A percentile compares a stretch with the other conserved stretches of the same genome.
Evolutionary conservation across 2,888 invertebrate genomes (phyloP).

Genomic region (Spodoptera picta): DNA sequence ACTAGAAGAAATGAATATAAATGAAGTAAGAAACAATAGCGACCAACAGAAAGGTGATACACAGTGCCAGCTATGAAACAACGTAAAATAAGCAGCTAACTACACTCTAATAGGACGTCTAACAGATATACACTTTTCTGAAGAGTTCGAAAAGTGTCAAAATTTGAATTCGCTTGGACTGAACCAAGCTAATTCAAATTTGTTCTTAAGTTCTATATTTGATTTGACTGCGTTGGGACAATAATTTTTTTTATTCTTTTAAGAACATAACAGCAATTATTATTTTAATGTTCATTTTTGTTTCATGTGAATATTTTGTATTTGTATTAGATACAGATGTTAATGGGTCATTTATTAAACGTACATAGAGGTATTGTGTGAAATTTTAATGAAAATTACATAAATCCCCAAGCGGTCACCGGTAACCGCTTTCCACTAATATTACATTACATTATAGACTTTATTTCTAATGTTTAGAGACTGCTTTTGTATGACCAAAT

Average conservation of each 20-base stretch:
- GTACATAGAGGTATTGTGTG: too few relatives aligned
- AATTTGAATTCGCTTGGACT: constrained; percentile 60
- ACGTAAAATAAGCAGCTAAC: constrained; percentile 83
- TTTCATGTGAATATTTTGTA: constrained; percentile 29
- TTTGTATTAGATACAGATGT: not conserved
- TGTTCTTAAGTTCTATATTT: constrained; percentile 65
- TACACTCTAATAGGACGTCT: constrained; percentile 83
- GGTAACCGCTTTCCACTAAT: too few relatives aligned
- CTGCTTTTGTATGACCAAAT: too few relatives aligned
- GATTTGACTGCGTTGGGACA: constrained; percentile 62
- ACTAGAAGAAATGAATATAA: constrained; percentile 77
- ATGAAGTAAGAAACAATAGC: constrained; percentile 76
- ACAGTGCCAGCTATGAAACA: constrained; percentile 86
- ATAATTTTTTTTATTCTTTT: not conserved
- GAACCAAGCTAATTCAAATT: constrained; percentile 61
- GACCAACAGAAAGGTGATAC: constrained; percentile 83
- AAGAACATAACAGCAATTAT: not conserved
- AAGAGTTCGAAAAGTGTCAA: constrained; percentile 60
- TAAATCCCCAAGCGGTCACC: too few relatives aligned
- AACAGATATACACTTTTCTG: constrained; percentile 73
- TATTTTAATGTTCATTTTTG: not conserved
- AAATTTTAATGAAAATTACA: too few relatives aligned
- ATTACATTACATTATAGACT: too few relatives aligned
- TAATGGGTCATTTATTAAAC: too few relatives aligned
- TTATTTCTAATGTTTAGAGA: too few relatives aligned